Percentiles rank a stretch among this genome's conserved stretches.
Conservation (phyloP, 2,888 invertebrate species). For the Linnaemya vulpina region DNA sequence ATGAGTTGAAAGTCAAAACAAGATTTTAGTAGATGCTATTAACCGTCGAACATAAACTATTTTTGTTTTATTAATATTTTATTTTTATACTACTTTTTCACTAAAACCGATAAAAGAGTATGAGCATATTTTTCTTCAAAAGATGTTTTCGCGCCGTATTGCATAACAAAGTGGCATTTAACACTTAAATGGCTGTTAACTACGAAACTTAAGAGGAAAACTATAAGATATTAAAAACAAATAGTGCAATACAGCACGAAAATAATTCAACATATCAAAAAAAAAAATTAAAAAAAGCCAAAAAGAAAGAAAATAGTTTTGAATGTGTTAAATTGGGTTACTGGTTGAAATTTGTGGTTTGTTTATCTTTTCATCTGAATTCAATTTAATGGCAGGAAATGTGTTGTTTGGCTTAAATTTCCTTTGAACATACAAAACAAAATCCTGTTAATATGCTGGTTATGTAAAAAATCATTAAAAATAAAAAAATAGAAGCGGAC, state of each 20-base stretch:
- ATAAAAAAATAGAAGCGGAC: not conserved
- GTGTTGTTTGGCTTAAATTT: slow-evolving; percentile 35
- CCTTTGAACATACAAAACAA: slow-evolving; percentile 36
- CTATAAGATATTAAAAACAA: not conserved
- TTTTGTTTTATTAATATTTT: slow-evolving; percentile 11
- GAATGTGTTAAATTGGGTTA: slow-evolving; percentile 39
- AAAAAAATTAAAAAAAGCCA: not conserved
- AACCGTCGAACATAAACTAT: not conserved
- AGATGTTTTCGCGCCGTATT: slow-evolving; percentile 59
- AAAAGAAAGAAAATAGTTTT: not conserved
- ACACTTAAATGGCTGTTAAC: slow-evolving; percentile 30
- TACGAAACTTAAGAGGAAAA: slow-evolving; percentile 25
- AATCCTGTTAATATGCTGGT: slow-evolving; percentile 60
- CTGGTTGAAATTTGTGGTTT: not conserved
- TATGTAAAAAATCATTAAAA: slow-evolving; percentile 30
- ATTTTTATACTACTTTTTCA: not conserved
- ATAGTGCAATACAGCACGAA: not conserved
- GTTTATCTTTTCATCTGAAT: not conserved
- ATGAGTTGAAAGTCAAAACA: slow-evolving; percentile 55
- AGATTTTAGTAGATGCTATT: slow-evolving; percentile 49
- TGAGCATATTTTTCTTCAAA: slow-evolving; percentile 3
- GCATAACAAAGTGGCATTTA: slow-evolving; percentile 62
- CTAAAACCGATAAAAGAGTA: slow-evolving; percentile 3
- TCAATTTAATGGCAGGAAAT: slow-evolving; percentile 50
- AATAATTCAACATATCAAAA: slow-evolving; percentile 15